Base-by-base conservation (phyloP, 1,140 invertebrate species). In the Drosophila bocqueti region DNA sequence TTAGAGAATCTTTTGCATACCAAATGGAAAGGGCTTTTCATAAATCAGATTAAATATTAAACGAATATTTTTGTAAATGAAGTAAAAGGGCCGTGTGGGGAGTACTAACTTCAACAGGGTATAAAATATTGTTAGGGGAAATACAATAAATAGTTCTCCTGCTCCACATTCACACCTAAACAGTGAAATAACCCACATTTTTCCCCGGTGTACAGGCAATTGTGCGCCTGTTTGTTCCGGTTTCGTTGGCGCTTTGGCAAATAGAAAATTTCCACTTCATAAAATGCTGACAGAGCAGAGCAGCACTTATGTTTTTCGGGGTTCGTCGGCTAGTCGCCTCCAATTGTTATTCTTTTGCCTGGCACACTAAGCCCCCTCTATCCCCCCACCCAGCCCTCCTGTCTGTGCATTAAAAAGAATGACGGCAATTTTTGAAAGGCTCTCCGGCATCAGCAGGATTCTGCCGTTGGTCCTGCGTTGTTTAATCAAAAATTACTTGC, bases 191-290 rank as follows among this genome's bases (percentile, higher is more conserved):
- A 0, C 24, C 9, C 15, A 3, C 6, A 1, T 57, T 42, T 64
- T 38, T 24, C n/a, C 5, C 5, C 26, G 10, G 63, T 34, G 43
- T 59, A 31, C 34, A 55, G 42, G 10, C 59, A 43, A 59, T 57
- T 26, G 26, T 59, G 76, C 55, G 62, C 50, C 77, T 81, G 84
- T 90, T 89, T 85, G 85, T 85, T 89, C 85, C 75, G 85, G 81
- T 82, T 90, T 90, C 66, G 81, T 69, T 66, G 76, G 64, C 78
- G 84, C 74, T 89, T 82, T 79, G 75, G 81, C 81, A 89, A 89
- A 84, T 93, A 91, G 81, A 83, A 87, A 93, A 91, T 84, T 89
- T 83, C 79, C 75, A 79, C 82, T 90, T 91, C 79, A 79, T 85
- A 81, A 84, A 84, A 86, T 81, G 81, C 74, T 91, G 71, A 76